phyloP scores from a whole-genome alignment of 2,888 invertebrate species.

The Nomada ferruginata region DNA sequence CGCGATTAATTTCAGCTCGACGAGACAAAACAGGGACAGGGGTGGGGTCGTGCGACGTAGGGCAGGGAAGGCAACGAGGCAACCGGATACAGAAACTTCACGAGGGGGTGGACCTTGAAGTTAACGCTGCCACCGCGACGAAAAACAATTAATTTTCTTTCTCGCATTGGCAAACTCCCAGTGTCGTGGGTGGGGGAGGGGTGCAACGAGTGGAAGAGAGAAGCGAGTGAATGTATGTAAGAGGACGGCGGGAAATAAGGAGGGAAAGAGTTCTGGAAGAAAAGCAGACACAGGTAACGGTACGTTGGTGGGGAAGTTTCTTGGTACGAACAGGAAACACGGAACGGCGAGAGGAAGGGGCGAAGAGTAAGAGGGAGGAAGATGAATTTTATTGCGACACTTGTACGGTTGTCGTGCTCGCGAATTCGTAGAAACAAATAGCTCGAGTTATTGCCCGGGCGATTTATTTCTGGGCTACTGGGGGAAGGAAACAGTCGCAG shows the following conservation, averaged over 20 bases:
- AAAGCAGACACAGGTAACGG: constrained; percentile 4
- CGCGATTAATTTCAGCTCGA: constrained; percentile 57
- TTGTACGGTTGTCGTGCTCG: constrained; percentile 55
- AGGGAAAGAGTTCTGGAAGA: background rate
- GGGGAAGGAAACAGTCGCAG: background rate
- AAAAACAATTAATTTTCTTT: constrained; percentile 61
- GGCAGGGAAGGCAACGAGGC: background rate
- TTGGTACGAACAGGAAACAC: constrained; percentile 12
- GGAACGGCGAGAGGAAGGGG: background rate
- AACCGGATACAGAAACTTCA: constrained; percentile 14
- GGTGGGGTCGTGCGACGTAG: background rate
- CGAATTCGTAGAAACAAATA: constrained; percentile 62
- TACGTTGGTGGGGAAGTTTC: constrained; percentile 16
- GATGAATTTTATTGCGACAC: constrained; percentile 67
- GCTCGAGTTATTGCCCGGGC: constrained; percentile 40
- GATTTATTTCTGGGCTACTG: constrained; percentile 32
- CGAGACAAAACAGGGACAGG: constrained; percentile 31
- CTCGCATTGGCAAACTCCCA: constrained; percentile 52
- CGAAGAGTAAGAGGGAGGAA: constrained; percentile 34
- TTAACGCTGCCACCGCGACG: constrained; percentile 30
- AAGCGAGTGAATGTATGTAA: background rate
- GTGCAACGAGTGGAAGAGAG: background rate
- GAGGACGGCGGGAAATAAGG: background rate
- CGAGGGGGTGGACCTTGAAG: constrained; percentile 31
- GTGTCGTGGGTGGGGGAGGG: background rate